Percentiles rank a stretch among this genome's conserved stretches.
Conservation (phyloP, 1,140 invertebrate genomes). For the Brachionus calyciflorus region DNA sequence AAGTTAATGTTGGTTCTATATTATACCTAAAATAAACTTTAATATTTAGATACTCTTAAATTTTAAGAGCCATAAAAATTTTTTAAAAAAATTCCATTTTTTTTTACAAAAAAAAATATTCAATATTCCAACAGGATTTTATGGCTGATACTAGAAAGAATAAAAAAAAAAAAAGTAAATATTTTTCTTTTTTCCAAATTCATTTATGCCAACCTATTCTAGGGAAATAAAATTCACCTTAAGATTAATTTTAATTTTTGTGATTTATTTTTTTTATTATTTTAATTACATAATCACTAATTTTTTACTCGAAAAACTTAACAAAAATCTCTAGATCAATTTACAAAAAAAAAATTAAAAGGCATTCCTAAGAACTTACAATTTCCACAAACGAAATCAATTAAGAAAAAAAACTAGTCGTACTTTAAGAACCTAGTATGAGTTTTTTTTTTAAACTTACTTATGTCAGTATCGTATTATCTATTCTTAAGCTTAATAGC, state of each 20-base stretch:
- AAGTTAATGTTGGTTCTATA: no score
- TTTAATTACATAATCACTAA: constrained; percentile 14
- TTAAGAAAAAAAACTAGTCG: no score
- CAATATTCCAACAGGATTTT: no score
- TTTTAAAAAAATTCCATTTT: background rate
- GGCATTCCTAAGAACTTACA: no score
- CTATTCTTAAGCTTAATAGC: background rate
- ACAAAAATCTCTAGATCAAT: background rate
- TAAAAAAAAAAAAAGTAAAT: constrained; percentile 13
- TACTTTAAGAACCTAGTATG: no score
- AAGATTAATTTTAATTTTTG: constrained; percentile 12
- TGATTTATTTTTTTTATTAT: background rate
- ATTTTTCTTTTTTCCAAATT: background rate
- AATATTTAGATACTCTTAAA: background rate
- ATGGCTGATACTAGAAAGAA: no score
- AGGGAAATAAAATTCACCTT: constrained; percentile 10
- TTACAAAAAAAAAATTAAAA: background rate
- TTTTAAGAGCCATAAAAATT: background rate
- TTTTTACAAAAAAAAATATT: background rate
- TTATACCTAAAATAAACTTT: background rate
- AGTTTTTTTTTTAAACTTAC: no score
- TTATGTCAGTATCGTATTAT: constrained; percentile 15
- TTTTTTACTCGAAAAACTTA: no score
- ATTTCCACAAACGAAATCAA: no score
- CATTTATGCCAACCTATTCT: background rate